phyloP scores from a whole-genome alignment of 2,113 vertebrate species.

The Silurus asotus region DNA sequence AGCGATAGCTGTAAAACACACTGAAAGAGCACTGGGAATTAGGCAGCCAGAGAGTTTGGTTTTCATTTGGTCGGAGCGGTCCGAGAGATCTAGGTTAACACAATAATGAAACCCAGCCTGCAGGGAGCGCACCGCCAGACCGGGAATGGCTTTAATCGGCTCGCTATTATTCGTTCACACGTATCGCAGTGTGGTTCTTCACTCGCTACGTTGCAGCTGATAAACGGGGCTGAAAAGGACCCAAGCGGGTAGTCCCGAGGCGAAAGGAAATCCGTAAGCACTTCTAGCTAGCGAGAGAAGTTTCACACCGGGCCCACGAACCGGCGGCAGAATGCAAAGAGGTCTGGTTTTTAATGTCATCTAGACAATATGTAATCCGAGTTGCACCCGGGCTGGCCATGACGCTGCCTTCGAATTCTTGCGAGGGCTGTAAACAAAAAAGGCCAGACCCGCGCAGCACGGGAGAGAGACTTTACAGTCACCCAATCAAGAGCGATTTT shows the following conservation, averaged over 20 bases:
- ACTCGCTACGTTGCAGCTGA: constrained; percentile 17
- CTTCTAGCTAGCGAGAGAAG: neutral
- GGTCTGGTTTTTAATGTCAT: neutral
- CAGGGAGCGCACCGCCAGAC: constrained; percentile 64
- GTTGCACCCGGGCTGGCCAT: neutral
- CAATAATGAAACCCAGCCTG: constrained; percentile 68
- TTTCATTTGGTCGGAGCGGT: constrained; percentile 66
- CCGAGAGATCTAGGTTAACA: constrained; percentile 69
- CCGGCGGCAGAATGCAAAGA: neutral
- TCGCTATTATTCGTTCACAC: constrained; percentile 45
- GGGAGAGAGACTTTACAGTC: constrained; percentile 1
- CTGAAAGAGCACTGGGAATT: constrained; percentile 56
- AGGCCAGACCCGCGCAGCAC: neutral
- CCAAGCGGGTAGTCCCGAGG: neutral
- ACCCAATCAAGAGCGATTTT: neutral
- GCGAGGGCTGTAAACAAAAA: neutral
- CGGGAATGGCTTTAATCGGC: constrained; percentile 59
- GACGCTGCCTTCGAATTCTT: neutral
- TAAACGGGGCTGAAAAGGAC: neutral
- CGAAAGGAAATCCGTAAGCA: neutral
- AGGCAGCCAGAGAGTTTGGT: constrained; percentile 60
- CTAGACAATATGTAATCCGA: neutral
- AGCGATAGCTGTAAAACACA: constrained; percentile 64
- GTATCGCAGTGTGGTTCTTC: constrained; percentile 29
- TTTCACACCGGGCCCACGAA: neutral